Conservation (phyloP, 2,113 vertebrate species). For the Furnarius figulus region DNA sequence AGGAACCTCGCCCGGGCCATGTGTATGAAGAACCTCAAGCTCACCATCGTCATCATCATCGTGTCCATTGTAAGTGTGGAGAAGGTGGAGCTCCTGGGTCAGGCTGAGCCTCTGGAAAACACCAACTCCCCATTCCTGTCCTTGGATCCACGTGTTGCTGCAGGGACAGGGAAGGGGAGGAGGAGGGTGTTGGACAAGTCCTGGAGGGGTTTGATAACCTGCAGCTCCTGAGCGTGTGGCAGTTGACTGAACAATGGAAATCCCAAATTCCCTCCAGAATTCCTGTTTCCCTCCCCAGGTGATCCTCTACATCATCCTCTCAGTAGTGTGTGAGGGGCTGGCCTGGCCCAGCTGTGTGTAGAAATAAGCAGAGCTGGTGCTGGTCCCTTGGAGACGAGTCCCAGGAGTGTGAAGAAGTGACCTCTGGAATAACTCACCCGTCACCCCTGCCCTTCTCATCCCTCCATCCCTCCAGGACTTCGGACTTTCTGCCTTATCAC, state of each 20-base stretch:
- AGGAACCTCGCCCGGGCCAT: constrained; percentile 96
- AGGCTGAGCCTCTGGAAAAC: not conserved
- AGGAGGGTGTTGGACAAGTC: too few species aligned
- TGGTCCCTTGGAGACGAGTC: constrained; percentile 19
- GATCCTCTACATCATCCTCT: constrained; percentile 89
- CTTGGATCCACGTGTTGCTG: not conserved
- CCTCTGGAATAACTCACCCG: constrained; percentile 31
- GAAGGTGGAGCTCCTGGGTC: not conserved
- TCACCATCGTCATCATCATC: constrained; percentile 88
- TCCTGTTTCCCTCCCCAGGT: constrained; percentile 70
- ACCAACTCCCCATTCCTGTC: rapidly evolving
- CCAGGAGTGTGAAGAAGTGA: constrained; percentile 38
- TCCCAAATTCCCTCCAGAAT: rapidly evolving
- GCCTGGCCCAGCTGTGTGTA: constrained; percentile 86
- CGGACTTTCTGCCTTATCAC: constrained; percentile 63
- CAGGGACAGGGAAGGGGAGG: not conserved
- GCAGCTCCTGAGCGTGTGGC: not conserved
- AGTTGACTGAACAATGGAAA: rapidly evolving
- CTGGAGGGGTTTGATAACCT: rapidly evolving
- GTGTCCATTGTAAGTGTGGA: constrained; percentile 82
- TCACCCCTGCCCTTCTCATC: constrained; percentile 51
- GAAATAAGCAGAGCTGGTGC: constrained; percentile 71
- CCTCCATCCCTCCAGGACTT: constrained; percentile 58
- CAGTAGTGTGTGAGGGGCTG: constrained; percentile 86
- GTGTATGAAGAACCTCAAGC: constrained; percentile 99